Conservation (phyloP, 2,888 invertebrate species). For the Pandemis cinnamomeana region DNA sequence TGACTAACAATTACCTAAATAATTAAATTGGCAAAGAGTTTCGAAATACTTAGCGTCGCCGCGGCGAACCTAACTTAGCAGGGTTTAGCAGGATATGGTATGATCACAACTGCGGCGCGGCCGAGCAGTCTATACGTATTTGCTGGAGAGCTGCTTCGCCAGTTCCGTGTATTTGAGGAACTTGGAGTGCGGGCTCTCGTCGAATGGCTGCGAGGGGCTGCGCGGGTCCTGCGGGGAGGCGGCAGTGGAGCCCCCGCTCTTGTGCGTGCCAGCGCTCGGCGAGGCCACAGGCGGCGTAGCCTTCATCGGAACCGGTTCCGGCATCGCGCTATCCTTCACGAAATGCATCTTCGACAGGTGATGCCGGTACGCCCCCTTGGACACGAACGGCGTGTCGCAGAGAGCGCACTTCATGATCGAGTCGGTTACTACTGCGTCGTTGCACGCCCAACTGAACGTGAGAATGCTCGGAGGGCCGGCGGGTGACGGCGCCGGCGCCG, state of each 20-base stretch:
- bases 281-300: slow-evolving; percentile 77
- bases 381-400: slow-evolving; percentile 97
- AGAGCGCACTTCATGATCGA: slow-evolving; percentile 97
- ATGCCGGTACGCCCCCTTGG: slow-evolving; percentile 98
- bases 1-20: slow-evolving; percentile 81
- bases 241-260: slow-evolving; percentile 73
- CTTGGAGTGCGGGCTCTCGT: slow-evolving; percentile 98
- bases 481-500: slow-evolving; percentile 80
- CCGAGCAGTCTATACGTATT: slow-evolving; percentile 90
- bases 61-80: slow-evolving; percentile 79
- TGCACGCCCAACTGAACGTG: slow-evolving; percentile 97
- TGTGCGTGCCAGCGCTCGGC: slow-evolving; percentile 76
- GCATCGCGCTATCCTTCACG: slow-evolving; percentile 95
- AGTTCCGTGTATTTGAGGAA: slow-evolving; percentile 99
- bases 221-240: slow-evolving; percentile 84
- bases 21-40: slow-evolving; percentile 85
- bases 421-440: slow-evolving; percentile 95
- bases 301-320: slow-evolving; percentile 88
- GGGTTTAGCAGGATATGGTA: slow-evolving; percentile 90
- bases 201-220: slow-evolving; percentile 87
- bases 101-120: slow-evolving; percentile 86
- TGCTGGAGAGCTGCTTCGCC: slow-evolving; percentile 98
- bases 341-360: slow-evolving; percentile 98
- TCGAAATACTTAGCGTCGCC: slow-evolving; percentile 83
- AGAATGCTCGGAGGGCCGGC: slow-evolving; percentile 92